Conservation (phyloP, 2,888 invertebrate species). For the Gymnoscelis rufifasciata region DNA sequence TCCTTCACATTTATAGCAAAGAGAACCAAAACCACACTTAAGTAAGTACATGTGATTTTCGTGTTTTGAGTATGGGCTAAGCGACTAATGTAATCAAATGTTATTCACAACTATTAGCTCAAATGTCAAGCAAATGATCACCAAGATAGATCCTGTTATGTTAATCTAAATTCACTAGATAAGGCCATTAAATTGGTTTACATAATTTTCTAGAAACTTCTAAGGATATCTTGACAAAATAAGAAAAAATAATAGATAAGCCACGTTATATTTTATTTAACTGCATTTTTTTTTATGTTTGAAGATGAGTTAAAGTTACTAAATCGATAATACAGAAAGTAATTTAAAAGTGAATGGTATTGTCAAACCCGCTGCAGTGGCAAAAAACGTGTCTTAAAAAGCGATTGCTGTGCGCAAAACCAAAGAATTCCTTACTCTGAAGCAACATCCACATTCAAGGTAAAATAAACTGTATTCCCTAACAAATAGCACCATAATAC, state of each 20-base stretch:
- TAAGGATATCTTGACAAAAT: background rate
- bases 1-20: no score
- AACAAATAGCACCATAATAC: constrained; percentile 31
- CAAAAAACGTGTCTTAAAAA: constrained; percentile 7
- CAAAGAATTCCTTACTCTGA: constrained; percentile 37
- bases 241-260: no score
- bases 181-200: constrained; percentile 34
- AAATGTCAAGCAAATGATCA: constrained; percentile 41
- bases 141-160: constrained; percentile 42
- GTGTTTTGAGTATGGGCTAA: no score
- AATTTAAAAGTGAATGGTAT: constrained; percentile 6
- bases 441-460: background rate
- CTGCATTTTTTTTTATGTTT: no score
- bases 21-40: no score
- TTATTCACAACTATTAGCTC: constrained; percentile 11
- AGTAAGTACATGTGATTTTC: no score
- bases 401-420: constrained; percentile 28
- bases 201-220: constrained; percentile 36
- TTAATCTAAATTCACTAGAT: constrained; percentile 31
- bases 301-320: no score
- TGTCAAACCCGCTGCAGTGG: constrained; percentile 3
- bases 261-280: no score
- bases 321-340: background rate
- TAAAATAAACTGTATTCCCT: constrained; percentile 38
- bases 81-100: constrained; percentile 1